These are phyloP conservation scores for Galeopsomyia nigrocyanea DNA, from an alignment of 2,888 invertebrate genomes.

Conservation along the genomic window DNA sequence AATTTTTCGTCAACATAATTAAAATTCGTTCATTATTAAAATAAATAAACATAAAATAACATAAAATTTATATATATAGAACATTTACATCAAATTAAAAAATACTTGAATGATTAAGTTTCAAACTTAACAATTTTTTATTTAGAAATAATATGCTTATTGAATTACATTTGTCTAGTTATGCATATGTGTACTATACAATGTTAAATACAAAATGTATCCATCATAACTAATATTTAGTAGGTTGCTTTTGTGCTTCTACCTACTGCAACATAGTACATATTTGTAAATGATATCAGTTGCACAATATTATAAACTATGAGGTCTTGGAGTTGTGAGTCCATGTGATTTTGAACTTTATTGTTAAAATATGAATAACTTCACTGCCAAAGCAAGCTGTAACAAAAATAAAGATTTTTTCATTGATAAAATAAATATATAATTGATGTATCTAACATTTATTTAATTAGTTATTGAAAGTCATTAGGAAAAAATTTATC, in stretches of 20 bases:
- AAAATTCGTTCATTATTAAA: not conserved
- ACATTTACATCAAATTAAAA: too few species aligned
- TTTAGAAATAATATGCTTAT: constrained; percentile 18
- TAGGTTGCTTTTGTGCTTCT: too few species aligned
- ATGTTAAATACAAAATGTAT: too few species aligned
- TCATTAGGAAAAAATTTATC: not conserved
- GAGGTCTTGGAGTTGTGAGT: constrained; percentile 77
- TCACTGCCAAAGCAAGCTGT: constrained; percentile 69
- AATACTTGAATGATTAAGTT: too few species aligned
- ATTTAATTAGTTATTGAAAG: constrained; percentile 14
- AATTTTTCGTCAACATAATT: too few species aligned
- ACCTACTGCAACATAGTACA: not conserved
- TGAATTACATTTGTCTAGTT: constrained; percentile 31
- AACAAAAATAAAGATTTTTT: constrained; percentile 54
- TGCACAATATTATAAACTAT: constrained; percentile 7
- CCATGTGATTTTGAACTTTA: constrained; percentile 76
- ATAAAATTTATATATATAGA: too few species aligned
- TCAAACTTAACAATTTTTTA: not conserved
- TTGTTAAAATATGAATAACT: constrained; percentile 62
- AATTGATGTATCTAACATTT: not conserved
- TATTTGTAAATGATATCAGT: not conserved
- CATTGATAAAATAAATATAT: constrained; percentile 4
- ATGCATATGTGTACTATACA: too few species aligned
- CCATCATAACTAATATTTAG: too few species aligned
- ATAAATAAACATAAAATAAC: too few species aligned